Conservation (phyloP, 2,113 vertebrate genomes). For the Pao palembangensis region DNA sequence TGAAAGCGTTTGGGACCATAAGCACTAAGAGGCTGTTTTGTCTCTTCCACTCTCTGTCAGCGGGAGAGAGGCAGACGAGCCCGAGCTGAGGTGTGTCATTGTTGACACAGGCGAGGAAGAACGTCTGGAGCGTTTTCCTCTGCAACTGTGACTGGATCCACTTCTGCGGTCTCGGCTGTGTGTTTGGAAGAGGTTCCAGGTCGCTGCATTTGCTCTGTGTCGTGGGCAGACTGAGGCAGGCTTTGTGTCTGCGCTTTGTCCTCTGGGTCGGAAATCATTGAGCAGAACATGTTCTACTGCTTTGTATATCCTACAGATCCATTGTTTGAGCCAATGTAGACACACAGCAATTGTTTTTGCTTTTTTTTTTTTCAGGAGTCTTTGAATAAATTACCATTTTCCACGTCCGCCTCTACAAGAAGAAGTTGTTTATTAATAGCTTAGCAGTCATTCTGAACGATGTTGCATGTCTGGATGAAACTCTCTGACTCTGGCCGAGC, state of each 20-base stretch:
- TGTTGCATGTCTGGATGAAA: too few species aligned
- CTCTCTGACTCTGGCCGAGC: slow-evolving; percentile 38
- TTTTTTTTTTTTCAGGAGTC: slow-evolving; percentile 21
- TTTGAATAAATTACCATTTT: slow-evolving; percentile 10
- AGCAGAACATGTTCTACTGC: slow-evolving; percentile 42
- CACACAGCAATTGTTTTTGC: slow-evolving; percentile 7
- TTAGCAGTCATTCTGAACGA: background rate
- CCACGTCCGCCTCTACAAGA: background rate
- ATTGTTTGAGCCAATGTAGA: slow-evolving; percentile 24
- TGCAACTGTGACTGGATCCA: slow-evolving; percentile 58
- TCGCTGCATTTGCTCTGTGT: slow-evolving; percentile 57
- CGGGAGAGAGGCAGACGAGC: slow-evolving; percentile 26
- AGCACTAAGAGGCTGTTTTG: slow-evolving; percentile 33
- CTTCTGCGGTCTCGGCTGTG: slow-evolving; percentile 59
- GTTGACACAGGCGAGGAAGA: slow-evolving; percentile 64
- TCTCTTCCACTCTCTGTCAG: slow-evolving; percentile 27
- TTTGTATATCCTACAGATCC: slow-evolving; percentile 38
- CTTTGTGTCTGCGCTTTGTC: slow-evolving; percentile 53
- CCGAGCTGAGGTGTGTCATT: slow-evolving; percentile 63
- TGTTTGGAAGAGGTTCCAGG: slow-evolving; percentile 62
- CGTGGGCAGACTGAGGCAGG: slow-evolving; percentile 30
- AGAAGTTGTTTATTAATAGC: slow-evolving; percentile 9
- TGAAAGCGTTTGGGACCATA: slow-evolving; percentile 18
- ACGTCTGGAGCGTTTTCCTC: slow-evolving; percentile 59
- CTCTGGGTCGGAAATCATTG: slow-evolving; percentile 44